These are phyloP conservation scores for Pomatostomus ruficeps DNA, from an alignment of 2,113 vertebrate genomes.

Conservation along the genomic window DNA sequence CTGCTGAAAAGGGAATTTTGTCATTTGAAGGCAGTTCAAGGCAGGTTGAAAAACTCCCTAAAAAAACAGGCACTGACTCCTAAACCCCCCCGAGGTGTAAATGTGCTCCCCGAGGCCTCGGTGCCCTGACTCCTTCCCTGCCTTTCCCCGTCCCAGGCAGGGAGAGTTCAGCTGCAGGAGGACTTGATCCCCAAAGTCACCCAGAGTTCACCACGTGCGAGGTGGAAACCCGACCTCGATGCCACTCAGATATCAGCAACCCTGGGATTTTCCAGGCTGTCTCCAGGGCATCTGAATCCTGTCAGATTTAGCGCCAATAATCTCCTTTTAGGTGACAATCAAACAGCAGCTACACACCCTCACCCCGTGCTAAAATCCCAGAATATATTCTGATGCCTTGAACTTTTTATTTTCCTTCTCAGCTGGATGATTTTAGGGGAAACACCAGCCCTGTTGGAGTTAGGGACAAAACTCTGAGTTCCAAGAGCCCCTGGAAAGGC, in stretches of 20 bases:
- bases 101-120: background rate
- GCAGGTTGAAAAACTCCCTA: background rate
- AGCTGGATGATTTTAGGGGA: background rate
- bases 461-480: background rate
- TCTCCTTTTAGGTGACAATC: background rate
- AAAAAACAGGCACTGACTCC: background rate
- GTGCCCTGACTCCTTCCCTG: background rate
- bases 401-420: background rate
- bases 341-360: background rate
- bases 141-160: background rate
- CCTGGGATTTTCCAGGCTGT: background rate
- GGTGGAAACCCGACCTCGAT: background rate
- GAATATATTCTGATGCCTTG: background rate
- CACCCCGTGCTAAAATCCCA: background rate
- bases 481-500: background rate
- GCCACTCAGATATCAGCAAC: background rate
- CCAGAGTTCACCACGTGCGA: background rate
- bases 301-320: background rate
- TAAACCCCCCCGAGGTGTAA: background rate
- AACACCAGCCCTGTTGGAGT: fast-evolving
- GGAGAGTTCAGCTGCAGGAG: background rate
- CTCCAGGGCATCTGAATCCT: background rate
- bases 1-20: background rate
- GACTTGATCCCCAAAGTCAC: background rate
- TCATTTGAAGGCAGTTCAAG: conserved; percentile 40